Percentiles rank a stretch among this genome's conserved stretches.
Conservation (phyloP, 2,113 vertebrate species). For the Colaptes auratus region DNA sequence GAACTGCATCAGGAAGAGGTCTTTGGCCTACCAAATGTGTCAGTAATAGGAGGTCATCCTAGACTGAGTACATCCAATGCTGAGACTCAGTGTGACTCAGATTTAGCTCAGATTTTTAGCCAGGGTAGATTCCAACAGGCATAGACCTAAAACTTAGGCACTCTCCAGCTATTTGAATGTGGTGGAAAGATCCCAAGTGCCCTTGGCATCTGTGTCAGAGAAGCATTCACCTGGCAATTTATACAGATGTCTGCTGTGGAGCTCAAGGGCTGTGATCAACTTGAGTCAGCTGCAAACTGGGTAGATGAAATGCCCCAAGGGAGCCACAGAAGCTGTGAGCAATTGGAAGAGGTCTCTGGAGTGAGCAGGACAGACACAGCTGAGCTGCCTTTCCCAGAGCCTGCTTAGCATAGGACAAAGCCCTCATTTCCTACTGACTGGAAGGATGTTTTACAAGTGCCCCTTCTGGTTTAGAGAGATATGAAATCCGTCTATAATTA, state of each 20-base stretch:
- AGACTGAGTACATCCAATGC: neutral
- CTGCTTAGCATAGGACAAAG: neutral
- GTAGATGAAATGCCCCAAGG: neutral
- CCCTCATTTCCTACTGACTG: conserved; percentile 10
- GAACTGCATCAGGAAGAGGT: neutral
- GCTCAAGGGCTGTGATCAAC: neutral
- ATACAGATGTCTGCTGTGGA: neutral
- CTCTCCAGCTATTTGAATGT: neutral
- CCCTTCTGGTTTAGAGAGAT: conserved; percentile 60
- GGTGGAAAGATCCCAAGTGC: neutral
- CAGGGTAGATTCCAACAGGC: neutral
- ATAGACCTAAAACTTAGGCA: neutral
- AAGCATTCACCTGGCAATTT: neutral
- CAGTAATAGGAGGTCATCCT: neutral
- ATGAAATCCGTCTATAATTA: conserved; percentile 64
- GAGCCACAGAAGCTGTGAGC: neutral
- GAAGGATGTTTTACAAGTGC: conserved; percentile 54
- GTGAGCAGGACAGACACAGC: neutral
- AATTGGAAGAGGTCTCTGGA: neutral
- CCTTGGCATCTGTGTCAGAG: neutral
- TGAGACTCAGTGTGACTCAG: neutral
- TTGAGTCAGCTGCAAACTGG: neutral
- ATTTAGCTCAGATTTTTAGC: neutral
- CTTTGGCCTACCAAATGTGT: neutral
- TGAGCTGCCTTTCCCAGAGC: neutral